Evolutionary conservation across 2,797 vertebrate species (phyloP), one percentile per base, ranked within the genome.

Genomic region (Lindbergichthys nudifrons): DNA sequence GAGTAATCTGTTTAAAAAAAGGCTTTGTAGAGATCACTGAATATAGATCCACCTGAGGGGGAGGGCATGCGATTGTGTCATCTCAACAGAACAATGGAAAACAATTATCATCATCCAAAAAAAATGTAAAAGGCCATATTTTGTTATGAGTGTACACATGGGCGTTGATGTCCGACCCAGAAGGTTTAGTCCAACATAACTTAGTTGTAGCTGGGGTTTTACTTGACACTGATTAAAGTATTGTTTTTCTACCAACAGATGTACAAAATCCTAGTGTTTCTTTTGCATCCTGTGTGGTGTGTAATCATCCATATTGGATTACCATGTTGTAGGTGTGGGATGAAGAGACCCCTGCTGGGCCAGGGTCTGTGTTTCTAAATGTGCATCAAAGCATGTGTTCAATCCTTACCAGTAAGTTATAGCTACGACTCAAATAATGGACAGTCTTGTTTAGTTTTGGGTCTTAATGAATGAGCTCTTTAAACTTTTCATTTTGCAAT

Each of bases 1-100:
- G 65, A 16, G 50, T 63, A 77, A 83, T 83, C 50, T 62, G 45
- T 63, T 63, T 69, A 57, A 70, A 62, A 36, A 56, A 56, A 65
- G 61, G 42, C 67, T 75, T 73, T 79, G 65, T 65, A 56, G 39
- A 82, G 30, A 16, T 69, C 18, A 19, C 42, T 9, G 42, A 82
- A 59, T 56, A 53, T 47, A 69, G 56, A 82, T 68, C 53, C 42
- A 83, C 73, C 75, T 42, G 42, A 69, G 64, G 50, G 53, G 19
- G 43, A 61, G 46, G 51, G 26, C 12, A 42, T 9, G 64, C 21
- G 12, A 74, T 64, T 48, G 39, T 65, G 58, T 65, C 53, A 53
- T 73, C 57, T 50, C 39, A 1, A 0, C 48, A 30, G 46, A 65
- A 66, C 73, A 81, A 61, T 4, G 45, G 36, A 58, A 26, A 9